Evolutionary conservation across 2,888 invertebrate species (phyloP).

Genomic region (Ormyrus rosae): DNA sequence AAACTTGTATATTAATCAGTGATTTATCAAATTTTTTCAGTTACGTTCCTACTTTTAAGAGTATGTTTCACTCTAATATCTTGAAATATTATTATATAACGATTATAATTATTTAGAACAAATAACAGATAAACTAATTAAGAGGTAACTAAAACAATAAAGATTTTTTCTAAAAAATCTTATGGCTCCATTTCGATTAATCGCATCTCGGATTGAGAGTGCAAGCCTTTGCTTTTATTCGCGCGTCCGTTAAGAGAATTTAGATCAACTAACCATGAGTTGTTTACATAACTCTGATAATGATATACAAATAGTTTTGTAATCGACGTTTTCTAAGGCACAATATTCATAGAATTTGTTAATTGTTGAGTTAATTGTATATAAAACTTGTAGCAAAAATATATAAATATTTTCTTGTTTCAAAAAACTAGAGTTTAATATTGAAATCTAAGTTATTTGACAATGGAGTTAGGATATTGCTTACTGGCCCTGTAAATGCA

Average conservation of each 20-base stretch:
- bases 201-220: not conserved
- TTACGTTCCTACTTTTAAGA: no score
- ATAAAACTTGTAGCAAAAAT: not conserved
- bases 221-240: not conserved
- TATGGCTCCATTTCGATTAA: not conserved
- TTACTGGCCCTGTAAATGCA: slow-evolving; percentile 41
- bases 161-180: not conserved
- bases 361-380: not conserved
- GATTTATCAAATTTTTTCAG: no score
- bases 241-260: slow-evolving; percentile 31
- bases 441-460: slow-evolving; percentile 2
- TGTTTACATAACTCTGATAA: slow-evolving; percentile 22
- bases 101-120: not conserved
- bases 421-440: not conserved
- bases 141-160: no score
- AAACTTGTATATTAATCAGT: no score
- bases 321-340: not conserved
- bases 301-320: not conserved
- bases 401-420: no score
- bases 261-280: slow-evolving; percentile 28
- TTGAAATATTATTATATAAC: not conserved
- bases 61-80: no score
- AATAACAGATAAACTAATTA: no score
- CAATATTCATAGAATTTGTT: not conserved
- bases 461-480: not conserved